A percentile compares a stretch with the other conserved stretches of the same genome.
Evolutionary conservation across 2,113 vertebrate genomes (phyloP).

Genomic region (Chloebia gouldiae): DNA sequence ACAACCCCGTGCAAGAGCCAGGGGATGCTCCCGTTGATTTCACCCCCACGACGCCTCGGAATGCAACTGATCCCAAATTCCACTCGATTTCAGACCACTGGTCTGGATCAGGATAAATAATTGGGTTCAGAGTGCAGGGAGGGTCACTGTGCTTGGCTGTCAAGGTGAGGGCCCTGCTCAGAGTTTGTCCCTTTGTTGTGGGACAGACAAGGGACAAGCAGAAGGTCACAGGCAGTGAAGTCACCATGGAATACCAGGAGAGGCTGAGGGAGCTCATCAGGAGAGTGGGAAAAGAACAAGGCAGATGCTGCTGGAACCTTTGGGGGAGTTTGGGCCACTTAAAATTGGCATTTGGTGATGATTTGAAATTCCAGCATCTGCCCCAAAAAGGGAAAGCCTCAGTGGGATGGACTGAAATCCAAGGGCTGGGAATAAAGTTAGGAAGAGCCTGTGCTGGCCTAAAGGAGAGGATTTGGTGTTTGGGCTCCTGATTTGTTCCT

Average conservation of each 20-base stretch:
- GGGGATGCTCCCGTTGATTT: neutral
- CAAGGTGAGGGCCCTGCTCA: rapidly evolving
- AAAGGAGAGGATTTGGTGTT: neutral
- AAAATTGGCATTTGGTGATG: rapidly evolving
- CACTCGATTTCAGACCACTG: rapidly evolving
- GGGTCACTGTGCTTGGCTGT: rapidly evolving
- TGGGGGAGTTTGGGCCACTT: no score
- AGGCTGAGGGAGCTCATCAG: neutral
- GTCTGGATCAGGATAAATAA: neutral
- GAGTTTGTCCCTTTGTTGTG: neutral
- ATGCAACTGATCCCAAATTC: neutral
- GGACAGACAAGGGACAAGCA: rapidly evolving
- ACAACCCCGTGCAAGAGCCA: neutral
- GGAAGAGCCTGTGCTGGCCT: neutral
- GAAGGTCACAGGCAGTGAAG: neutral
- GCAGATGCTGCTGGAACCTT: neutral
- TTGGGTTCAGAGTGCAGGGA: neutral
- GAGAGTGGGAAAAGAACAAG: neutral
- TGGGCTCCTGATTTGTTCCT: neutral
- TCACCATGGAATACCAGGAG: neutral
- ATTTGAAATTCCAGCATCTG: neutral
- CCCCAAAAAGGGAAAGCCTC: neutral
- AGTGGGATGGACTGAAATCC: rapidly evolving
- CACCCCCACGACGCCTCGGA: neutral
- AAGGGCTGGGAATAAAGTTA: neutral